Conservation (phyloP, 1,140 invertebrate species). For the Coptotermes formosanus region DNA sequence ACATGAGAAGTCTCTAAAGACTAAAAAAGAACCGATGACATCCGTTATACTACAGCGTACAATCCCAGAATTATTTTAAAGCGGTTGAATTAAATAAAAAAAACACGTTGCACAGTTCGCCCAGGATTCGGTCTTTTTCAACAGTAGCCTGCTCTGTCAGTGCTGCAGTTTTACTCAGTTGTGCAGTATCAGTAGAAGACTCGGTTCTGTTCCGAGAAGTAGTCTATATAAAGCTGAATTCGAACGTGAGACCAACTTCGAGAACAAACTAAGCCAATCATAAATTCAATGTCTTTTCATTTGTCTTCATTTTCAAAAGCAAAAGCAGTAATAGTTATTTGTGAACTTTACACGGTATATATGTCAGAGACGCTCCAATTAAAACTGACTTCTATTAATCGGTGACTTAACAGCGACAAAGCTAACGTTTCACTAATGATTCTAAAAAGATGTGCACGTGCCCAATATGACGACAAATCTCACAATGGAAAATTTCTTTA, state of each 20-base stretch:
- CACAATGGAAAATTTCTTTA: too few relatives aligned
- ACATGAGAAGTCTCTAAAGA: too few relatives aligned
- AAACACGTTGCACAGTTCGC: too few relatives aligned
- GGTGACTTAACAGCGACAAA: background rate
- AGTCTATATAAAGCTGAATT: background rate
- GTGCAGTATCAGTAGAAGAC: background rate
- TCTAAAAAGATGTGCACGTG: background rate
- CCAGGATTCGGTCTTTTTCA: too few relatives aligned
- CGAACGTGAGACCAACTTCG: background rate
- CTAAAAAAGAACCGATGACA: too few relatives aligned
- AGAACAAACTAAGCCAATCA: slow-evolving; percentile 6
- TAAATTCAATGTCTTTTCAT: background rate
- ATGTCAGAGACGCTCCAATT: background rate
- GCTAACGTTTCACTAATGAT: background rate
- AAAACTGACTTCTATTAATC: background rate
- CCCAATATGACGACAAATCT: background rate
- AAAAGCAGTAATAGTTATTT: background rate
- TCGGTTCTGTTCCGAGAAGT: background rate
- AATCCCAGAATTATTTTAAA: too few relatives aligned
- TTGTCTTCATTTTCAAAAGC: background rate
- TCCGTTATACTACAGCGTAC: too few relatives aligned
- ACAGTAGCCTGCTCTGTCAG: background rate
- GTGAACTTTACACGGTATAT: background rate
- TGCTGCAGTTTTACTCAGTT: background rate
- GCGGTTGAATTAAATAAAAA: too few relatives aligned